These are phyloP conservation scores for Ascaphus truei DNA, from an alignment of 2,113 vertebrate species.

Conservation along the genomic window DNA sequence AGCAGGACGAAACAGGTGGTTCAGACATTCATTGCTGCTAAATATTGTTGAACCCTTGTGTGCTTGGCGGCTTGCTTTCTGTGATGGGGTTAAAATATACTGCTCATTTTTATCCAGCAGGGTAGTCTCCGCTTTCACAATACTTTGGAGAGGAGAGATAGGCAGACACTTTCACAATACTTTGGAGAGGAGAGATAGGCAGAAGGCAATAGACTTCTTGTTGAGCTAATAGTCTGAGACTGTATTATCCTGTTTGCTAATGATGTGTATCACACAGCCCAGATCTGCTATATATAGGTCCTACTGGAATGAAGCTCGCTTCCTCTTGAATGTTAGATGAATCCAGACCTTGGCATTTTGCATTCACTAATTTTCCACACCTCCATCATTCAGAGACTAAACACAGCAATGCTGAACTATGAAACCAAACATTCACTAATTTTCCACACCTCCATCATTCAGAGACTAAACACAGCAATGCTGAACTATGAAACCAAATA, in stretches of 20 bases:
- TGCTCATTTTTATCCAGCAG: too few species aligned
- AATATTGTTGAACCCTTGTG: too few species aligned
- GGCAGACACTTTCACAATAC: too few species aligned
- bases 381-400: not conserved
- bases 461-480: not conserved
- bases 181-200: too few species aligned
- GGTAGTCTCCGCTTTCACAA: too few species aligned
- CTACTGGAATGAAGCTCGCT: not conserved
- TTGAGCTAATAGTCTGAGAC: not conserved
- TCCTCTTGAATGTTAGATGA: not conserved
- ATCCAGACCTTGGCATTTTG: not conserved
- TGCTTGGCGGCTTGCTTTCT: too few species aligned
- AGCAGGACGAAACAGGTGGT: too few species aligned
- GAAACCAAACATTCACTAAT: not conserved
- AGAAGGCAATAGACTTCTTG: not conserved
- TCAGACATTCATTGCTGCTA: too few species aligned
- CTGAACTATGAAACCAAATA: not conserved
- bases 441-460: conserved; percentile 4
- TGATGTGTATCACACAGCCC: not conserved
- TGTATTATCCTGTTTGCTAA: not conserved
- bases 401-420: not conserved
- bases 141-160: too few species aligned
- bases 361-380: not conserved
- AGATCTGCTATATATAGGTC: not conserved
- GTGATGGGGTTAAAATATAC: too few species aligned